phyloP scores from a whole-genome alignment of 2,888 invertebrate species.

The Dolichomitus sp. region DNA sequence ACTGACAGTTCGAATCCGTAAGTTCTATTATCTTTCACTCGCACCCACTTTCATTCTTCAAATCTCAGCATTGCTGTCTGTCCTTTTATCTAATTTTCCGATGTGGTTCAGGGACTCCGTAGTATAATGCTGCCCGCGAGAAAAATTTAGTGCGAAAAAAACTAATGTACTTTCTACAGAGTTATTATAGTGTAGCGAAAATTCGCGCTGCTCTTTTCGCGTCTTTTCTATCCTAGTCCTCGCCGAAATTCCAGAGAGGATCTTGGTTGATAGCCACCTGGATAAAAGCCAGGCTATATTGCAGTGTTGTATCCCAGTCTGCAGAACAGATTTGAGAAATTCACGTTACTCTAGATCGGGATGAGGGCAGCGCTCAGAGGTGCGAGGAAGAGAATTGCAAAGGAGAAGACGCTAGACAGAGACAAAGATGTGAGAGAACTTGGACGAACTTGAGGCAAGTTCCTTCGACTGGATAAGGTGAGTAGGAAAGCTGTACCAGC shows the following conservation, averaged over 20 bases:
- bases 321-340: slow-evolving; percentile 59
- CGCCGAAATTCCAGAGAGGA: slow-evolving; percentile 21
- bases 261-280: slow-evolving; percentile 26
- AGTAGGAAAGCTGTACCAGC: slow-evolving; percentile 78
- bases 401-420: slow-evolving; percentile 55
- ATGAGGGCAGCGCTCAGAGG: slow-evolving; percentile 19
- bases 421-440: slow-evolving; percentile 61
- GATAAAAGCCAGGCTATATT: slow-evolving; percentile 37
- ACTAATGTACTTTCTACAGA: slow-evolving; percentile 5
- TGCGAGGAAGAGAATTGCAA: slow-evolving; percentile 54
- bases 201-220: slow-evolving; percentile 5
- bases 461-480: slow-evolving; percentile 82
- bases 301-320: slow-evolving; percentile 28
- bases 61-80: slow-evolving; percentile 6
- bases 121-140: neutral
- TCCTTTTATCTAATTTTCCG: slow-evolving; percentile 17
- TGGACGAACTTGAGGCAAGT: slow-evolving; percentile 75
- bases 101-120: neutral
- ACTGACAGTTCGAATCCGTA: slow-evolving; percentile 58
- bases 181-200: neutral
- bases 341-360: slow-evolving; percentile 53
- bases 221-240: slow-evolving; percentile 6
- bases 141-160: neutral
- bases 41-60: slow-evolving; percentile 14
- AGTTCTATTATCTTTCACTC: slow-evolving; percentile 41